phyloP scores from a whole-genome alignment of 2,113 vertebrate species.

The Equus przewalskii region DNA sequence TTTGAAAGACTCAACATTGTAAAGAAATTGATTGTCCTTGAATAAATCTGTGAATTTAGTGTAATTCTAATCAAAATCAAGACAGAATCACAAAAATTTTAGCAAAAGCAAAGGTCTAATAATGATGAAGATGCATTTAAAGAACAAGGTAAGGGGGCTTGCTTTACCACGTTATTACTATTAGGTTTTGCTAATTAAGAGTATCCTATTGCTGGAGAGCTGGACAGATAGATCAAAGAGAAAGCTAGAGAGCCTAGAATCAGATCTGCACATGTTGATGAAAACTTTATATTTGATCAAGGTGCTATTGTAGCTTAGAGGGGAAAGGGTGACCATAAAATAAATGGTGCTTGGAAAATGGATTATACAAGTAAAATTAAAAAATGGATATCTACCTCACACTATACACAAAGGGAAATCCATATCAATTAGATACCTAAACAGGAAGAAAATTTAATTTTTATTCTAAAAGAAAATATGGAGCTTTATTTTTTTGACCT shows the following conservation, averaged over 20 bases:
- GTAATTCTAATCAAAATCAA: slow-evolving; percentile 18
- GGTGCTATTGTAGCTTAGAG: not conserved
- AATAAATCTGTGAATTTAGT: not conserved
- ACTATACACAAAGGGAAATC: not conserved
- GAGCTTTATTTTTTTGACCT: not conserved
- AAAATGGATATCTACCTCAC: not conserved
- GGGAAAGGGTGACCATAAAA: not conserved
- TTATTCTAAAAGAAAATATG: not conserved
- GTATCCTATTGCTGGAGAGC: not conserved
- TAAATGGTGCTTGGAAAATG: not conserved
- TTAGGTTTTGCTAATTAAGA: not conserved
- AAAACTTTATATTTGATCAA: not conserved
- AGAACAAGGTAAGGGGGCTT: not conserved
- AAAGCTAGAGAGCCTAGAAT: not conserved
- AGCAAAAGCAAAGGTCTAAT: not conserved
- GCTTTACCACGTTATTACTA: not conserved
- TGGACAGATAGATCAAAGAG: not conserved
- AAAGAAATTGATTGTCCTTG: not conserved
- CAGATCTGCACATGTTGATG: not conserved
- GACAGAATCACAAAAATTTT: not conserved
- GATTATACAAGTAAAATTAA: not conserved
- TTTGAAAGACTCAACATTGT: not conserved
- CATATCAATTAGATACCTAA: not conserved
- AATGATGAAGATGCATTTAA: not conserved
- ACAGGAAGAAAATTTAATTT: not conserved